Percentiles rank a stretch among this genome's conserved stretches.
These are phyloP conservation scores for Eonycteris spelaea DNA, from an alignment of 2,113 vertebrate genomes.

Conservation along the genomic window DNA sequence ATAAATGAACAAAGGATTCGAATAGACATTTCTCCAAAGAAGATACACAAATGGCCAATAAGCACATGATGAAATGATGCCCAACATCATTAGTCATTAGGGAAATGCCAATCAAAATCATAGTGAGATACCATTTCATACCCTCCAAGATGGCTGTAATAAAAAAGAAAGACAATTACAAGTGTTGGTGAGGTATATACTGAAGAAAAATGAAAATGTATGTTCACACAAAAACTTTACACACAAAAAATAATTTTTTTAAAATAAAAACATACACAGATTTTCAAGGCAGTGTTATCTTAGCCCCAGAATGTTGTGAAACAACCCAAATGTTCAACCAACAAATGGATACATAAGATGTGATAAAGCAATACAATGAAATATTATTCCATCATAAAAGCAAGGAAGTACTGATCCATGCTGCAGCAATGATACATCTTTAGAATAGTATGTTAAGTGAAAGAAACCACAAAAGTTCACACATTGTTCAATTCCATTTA, in stretches of 20 bases:
- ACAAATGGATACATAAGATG: background rate
- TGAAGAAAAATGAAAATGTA: background rate
- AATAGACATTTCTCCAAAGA: background rate
- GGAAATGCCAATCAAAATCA: background rate
- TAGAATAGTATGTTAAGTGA: background rate
- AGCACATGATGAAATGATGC: background rate
- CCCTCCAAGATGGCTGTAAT: background rate
- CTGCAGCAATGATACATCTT: background rate
- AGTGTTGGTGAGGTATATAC: background rate
- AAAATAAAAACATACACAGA: background rate
- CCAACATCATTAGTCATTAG: background rate
- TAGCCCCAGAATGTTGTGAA: background rate
- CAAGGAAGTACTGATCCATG: background rate
- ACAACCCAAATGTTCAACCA: background rate
- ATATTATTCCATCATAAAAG: background rate
- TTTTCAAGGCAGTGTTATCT: background rate
- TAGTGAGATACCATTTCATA: background rate
- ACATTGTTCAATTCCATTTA: background rate
- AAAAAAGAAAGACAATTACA: background rate
- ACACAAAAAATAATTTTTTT: background rate
- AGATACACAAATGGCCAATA: background rate
- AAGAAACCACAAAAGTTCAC: background rate
- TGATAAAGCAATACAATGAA: background rate
- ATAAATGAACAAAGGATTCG: background rate
- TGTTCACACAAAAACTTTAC: background rate